These are phyloP conservation scores for Clusia tigrina DNA, from an alignment of 2,888 invertebrate species.

Conservation along the genomic window DNA sequence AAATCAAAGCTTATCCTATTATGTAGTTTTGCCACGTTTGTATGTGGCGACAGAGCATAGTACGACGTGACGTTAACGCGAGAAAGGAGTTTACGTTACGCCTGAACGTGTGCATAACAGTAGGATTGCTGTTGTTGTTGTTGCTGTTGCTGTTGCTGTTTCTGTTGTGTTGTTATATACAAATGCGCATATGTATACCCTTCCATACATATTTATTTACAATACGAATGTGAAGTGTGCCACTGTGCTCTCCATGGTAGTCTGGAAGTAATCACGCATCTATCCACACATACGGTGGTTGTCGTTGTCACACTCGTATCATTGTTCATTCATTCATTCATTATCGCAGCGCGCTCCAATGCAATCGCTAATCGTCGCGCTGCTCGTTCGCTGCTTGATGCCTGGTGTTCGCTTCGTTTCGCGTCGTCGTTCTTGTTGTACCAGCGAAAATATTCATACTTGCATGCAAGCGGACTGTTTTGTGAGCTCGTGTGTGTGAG, in stretches of 20 bases:
- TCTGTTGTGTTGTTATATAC: not conserved
- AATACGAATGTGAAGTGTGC: too few species aligned
- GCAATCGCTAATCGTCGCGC: not conserved
- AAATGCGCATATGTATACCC: not conserved
- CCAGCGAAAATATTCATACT: not conserved
- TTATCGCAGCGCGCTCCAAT: conserved; percentile 25
- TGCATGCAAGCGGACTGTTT: not conserved
- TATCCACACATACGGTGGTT: not conserved
- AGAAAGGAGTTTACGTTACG: not conserved
- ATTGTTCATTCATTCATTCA: conserved; percentile 29
- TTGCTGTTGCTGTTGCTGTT: not conserved
- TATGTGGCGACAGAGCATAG: not conserved
- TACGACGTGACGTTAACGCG: not conserved
- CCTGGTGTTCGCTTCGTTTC: not conserved
- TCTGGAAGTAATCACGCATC: not conserved
- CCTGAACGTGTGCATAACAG: not conserved
- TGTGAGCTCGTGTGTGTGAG: not conserved
- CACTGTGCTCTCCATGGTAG: not conserved
- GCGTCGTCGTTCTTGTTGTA: not conserved
- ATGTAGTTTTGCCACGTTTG: not conserved
- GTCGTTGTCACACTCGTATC: conserved; percentile 7
- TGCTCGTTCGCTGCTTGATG: conserved; percentile 14
- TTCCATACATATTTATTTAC: too few species aligned
- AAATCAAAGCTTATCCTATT: too few species aligned
- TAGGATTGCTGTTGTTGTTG: not conserved